These are phyloP conservation scores for Typhlichthys subterraneus DNA, from an alignment of 2,797 vertebrate genomes.

Conservation along the genomic window DNA sequence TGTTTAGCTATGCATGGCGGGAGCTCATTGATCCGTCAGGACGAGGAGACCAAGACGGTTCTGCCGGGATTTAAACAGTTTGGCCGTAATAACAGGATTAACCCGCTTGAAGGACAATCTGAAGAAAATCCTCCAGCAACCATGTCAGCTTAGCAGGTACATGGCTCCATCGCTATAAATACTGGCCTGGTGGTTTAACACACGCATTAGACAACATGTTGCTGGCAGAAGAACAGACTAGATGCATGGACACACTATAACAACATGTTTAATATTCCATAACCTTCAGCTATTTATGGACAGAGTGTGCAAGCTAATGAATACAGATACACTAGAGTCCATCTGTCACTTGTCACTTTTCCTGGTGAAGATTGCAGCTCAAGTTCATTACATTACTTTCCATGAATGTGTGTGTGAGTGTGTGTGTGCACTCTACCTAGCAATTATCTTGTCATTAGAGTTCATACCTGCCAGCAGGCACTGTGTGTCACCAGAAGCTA, in stretches of 20 bases:
- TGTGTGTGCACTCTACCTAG: not conserved
- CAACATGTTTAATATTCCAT: too few species aligned
- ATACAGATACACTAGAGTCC: not conserved
- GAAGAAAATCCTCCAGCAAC: constrained; percentile 53
- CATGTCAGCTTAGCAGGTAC: constrained; percentile 49
- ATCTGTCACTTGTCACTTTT: not conserved
- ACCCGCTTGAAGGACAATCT: constrained; percentile 64
- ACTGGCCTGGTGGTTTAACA: too few species aligned
- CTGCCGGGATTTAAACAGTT: constrained; percentile 65
- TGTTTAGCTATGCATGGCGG: constrained; percentile 69
- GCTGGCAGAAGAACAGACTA: too few species aligned
- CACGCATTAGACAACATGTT: too few species aligned
- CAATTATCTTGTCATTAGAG: constrained; percentile 1
- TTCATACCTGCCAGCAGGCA: constrained; percentile 26
- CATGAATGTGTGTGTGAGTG: not conserved
- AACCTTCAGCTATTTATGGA: not conserved
- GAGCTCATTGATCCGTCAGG: constrained; percentile 42
- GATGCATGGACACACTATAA: too few species aligned
- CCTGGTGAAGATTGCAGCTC: not conserved
- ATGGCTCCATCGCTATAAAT: too few species aligned
- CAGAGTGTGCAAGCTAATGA: not conserved
- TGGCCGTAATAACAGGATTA: constrained; percentile 77
- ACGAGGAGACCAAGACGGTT: constrained; percentile 48
- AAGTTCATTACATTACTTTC: not conserved
- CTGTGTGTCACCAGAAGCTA: not conserved